Base-by-base conservation (phyloP, 2,797 vertebrate species). In the Pseudomugil gertrudae region DNA sequence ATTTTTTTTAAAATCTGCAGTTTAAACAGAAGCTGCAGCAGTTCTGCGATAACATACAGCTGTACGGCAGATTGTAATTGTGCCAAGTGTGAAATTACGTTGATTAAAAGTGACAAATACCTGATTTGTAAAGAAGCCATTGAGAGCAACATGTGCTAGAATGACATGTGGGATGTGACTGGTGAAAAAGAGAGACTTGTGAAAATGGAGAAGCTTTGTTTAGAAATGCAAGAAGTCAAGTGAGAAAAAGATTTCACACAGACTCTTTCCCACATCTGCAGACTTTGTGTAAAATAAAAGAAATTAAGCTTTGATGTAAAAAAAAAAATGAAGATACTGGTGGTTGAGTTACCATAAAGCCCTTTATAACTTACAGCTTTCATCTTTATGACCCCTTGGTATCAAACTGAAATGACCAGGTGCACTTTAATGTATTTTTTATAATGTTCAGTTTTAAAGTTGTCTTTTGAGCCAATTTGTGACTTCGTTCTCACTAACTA, bases 71-170 rank as follows among this genome's bases (percentile, higher is more conserved):
- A 89, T 87, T 88, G 85, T 87, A 74, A 65, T 21, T 0, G 43
- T 70, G 78, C 81, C 87, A 87, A 84, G 91, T 92, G 91, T 78
- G 87, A 92, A 92, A 85, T 71, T 86, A 85, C 84, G 78, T 88
- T 93, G 87, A 90, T 91, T 89, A 91, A 89, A 89, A 72, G 83
- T 90, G 91, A 90, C 88, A 93, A 92, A 92, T 85, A 91, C 84
- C 88, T 87, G 86, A 88, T 89, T 87, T 85, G 60, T 61, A 87
- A 85, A 84, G 77, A 71, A 74, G 54, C 77, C 80, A 73, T 60
- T 66, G 66, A 83, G 83, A 76, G 79, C 89, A 89, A 86, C 86
- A 85, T 76, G 87, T 84, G 85, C 54, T 63, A n/a, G 68, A 64
- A 64, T 79, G 80, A 88, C 86, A 85, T 69, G 72, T 75, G 76